These are phyloP conservation scores for Entomobrya proxima DNA, from an alignment of 2,888 invertebrate genomes.

Conservation along the genomic window DNA sequence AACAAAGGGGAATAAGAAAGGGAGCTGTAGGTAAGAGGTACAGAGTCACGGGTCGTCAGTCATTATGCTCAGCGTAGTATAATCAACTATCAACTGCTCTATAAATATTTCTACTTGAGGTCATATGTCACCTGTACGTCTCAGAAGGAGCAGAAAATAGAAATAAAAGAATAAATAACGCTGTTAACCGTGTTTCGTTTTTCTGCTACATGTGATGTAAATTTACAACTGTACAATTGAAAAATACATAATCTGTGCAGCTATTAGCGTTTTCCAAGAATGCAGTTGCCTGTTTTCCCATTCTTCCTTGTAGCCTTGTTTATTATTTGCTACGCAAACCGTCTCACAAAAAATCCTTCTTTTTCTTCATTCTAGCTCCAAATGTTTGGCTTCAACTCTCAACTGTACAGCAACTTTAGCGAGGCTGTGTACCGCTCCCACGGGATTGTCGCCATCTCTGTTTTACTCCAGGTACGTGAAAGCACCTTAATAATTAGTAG, in stretches of 20 bases:
- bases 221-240: too few species aligned
- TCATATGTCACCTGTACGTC: constrained; percentile 46
- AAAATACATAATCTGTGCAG: too few species aligned
- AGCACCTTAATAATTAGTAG: too few species aligned
- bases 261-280: too few species aligned
- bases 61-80: not conserved
- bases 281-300: too few species aligned
- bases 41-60: too few species aligned
- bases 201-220: too few species aligned
- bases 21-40: too few species aligned
- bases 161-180: constrained; percentile 1
- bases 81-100: constrained; percentile 1
- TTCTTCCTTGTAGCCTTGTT: too few species aligned
- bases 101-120: constrained; percentile 59
- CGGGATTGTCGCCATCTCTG: constrained; percentile 95
- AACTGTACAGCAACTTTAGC: constrained; percentile 96
- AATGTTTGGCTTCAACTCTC: constrained; percentile 98
- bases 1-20: not conserved
- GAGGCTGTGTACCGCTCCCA: constrained; percentile 95
- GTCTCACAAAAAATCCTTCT: too few species aligned
- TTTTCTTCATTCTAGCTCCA: constrained; percentile 87
- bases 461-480: constrained; percentile 91
- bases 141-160: too few species aligned
- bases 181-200: not conserved
- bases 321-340: too few species aligned